Conservation (phyloP, 1,140 invertebrate species). For the Eupristina koningsbergeri region DNA sequence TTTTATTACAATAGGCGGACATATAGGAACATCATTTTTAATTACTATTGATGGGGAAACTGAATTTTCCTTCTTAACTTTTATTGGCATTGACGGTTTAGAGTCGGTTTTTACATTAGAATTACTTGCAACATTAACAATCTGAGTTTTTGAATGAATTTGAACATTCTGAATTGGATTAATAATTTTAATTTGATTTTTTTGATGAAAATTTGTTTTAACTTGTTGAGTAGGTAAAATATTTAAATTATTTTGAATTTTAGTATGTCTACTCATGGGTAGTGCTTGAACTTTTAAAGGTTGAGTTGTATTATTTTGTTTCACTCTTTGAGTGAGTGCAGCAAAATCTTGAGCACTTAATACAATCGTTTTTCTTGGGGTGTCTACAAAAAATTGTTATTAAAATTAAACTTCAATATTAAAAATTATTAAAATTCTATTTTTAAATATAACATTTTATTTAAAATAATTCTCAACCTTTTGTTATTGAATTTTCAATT, state of each 20-base stretch:
- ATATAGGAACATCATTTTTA: constrained; percentile 52
- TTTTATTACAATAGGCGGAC: constrained; percentile 59
- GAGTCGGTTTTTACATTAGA: constrained; percentile 25
- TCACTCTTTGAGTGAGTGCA: constrained; percentile 69
- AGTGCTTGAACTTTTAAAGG: constrained; percentile 61
- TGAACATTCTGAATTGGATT: constrained; percentile 47
- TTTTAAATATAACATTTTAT: neutral
- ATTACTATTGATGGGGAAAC: constrained; percentile 54
- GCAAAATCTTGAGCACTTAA: constrained; percentile 73
- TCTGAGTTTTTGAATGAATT: constrained; percentile 47
- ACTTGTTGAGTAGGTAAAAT: constrained; percentile 42
- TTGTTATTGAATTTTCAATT: constrained; percentile 16
- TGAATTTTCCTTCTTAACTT: constrained; percentile 50
- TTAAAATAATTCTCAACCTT: constrained; percentile 15
- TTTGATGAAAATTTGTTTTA: constrained; percentile 36
- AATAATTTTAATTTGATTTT: constrained; percentile 57
- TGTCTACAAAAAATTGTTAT: constrained; percentile 60
- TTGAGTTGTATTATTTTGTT: constrained; percentile 57
- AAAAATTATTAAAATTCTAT: constrained; percentile 8
- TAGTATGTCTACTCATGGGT: constrained; percentile 49
- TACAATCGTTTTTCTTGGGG: constrained; percentile 69
- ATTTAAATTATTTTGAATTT: constrained; percentile 56
- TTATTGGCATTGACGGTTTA: constrained; percentile 32
- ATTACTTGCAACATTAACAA: constrained; percentile 12
- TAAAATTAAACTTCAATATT: constrained; percentile 4